These are phyloP conservation scores for Melinaea menophilus DNA, from an alignment of 2,888 invertebrate genomes.

Conservation along the genomic window DNA sequence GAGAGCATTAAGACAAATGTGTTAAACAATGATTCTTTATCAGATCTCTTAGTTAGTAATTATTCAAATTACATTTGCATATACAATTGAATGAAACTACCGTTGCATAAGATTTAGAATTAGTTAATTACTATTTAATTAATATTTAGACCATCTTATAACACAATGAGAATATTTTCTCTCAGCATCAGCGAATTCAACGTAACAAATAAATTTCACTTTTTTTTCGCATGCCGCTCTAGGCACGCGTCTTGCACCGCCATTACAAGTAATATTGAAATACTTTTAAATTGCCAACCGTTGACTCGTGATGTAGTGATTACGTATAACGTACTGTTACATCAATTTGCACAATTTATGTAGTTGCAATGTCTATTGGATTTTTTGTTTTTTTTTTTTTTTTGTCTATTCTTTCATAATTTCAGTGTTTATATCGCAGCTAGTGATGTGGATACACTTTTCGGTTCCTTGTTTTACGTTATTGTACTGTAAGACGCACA, in stretches of 20 bases:
- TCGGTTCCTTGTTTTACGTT: constrained; percentile 64
- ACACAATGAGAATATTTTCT: constrained; percentile 64
- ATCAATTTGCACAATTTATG: constrained; percentile 45
- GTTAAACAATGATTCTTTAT: no score
- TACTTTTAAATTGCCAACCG: constrained; percentile 45
- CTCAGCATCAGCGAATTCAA: constrained; percentile 45
- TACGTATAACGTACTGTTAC: constrained; percentile 31
- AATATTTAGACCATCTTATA: constrained; percentile 43
- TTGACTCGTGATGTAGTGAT: constrained; percentile 37
- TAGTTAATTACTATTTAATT: constrained; percentile 37
- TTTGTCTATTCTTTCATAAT: constrained; percentile 48
- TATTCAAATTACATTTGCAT: constrained; percentile 12
- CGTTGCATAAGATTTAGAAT: constrained; percentile 25
- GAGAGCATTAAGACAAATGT: no score
- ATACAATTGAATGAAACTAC: not conserved
- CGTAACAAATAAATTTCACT: constrained; percentile 59
- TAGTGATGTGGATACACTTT: constrained; percentile 69
- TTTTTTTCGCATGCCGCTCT: constrained; percentile 66
- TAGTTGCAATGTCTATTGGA: constrained; percentile 59
- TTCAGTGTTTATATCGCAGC: constrained; percentile 68
- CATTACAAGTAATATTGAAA: constrained; percentile 51
- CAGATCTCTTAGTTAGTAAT: no score
- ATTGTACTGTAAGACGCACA: constrained; percentile 69
- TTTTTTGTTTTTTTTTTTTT: constrained; percentile 49
- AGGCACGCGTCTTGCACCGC: constrained; percentile 59